A percentile compares a stretch with the other conserved stretches of the same genome.
Evolutionary conservation across 2,113 vertebrate species (phyloP).

Genomic region (Aythya baeri): DNA sequence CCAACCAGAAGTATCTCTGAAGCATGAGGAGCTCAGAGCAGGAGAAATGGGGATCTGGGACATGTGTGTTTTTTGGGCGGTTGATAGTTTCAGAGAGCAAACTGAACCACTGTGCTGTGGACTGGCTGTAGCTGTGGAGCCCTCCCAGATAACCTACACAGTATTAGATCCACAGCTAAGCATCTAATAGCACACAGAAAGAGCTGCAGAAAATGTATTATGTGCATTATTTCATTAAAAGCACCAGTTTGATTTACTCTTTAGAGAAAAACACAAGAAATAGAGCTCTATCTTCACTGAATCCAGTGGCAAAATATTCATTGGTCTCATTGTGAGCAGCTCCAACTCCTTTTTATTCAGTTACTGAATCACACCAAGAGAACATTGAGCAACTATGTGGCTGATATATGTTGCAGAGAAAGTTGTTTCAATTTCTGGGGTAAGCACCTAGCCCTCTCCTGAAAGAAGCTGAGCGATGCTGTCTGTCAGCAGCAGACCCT

Average conservation of each 20-base stretch:
- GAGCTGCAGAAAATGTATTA: background rate
- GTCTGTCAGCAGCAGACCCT: background rate
- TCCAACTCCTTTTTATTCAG: background rate
- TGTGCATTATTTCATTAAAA: background rate
- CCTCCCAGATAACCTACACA: background rate
- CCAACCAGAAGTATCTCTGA: background rate
- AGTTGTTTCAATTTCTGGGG: background rate
- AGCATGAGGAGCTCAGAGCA: background rate
- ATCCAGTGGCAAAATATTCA: background rate
- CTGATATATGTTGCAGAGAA: background rate
- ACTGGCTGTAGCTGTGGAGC: background rate
- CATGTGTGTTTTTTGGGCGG: background rate
- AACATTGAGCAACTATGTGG: background rate
- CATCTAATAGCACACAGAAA: rapidly evolving
- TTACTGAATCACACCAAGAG: background rate
- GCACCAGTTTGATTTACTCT: background rate
- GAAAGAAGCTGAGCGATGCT: background rate
- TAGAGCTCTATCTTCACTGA: background rate
- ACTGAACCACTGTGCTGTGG: rapidly evolving
- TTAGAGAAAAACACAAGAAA: background rate
- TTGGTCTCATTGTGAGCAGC: background rate
- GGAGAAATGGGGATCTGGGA: background rate
- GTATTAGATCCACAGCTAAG: background rate
- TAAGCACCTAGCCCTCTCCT: background rate
- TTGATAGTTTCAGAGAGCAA: background rate